phyloP scores from a whole-genome alignment of 2,888 invertebrate genomes.

The Melanargia galathea region DNA sequence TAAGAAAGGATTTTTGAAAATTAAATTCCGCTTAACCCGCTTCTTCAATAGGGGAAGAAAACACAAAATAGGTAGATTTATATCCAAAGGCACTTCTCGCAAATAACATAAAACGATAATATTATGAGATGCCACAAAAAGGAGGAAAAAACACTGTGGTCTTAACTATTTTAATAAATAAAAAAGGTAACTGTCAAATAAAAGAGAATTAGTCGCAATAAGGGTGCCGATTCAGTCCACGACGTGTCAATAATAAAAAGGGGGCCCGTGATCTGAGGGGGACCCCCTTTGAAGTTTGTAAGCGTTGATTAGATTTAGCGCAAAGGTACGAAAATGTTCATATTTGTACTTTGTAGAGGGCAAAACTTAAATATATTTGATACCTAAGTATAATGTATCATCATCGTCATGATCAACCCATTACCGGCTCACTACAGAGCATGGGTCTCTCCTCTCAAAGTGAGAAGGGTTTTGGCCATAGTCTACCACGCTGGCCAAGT shows the following conservation, averaged over 20 bases:
- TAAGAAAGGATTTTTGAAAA: no score
- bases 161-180: conserved; percentile 41
- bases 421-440: no score
- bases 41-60: no score
- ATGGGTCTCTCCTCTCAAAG: no score
- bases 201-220: conserved; percentile 64
- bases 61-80: no score
- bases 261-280: conserved; percentile 59
- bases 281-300: conserved; percentile 57
- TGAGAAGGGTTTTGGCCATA: no score
- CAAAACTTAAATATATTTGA: not conserved
- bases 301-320: conserved; percentile 56
- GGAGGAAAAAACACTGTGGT: not conserved
- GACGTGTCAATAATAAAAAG: conserved; percentile 73
- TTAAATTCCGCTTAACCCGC: no score
- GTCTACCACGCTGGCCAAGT: no score
- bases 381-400: no score
- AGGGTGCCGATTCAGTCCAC: conserved; percentile 71
- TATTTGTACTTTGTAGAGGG: conserved; percentile 43
- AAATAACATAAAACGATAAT: no score
- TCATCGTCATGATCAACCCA: no score
- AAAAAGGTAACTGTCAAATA: conserved; percentile 62
- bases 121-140: not conserved
- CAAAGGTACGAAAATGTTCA: conserved; percentile 23
- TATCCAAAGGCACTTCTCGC: no score